Percentiles rank a stretch among this genome's conserved stretches.
phyloP scores from a whole-genome alignment of 2,888 invertebrate genomes.

The Hypolimnas misippus region DNA sequence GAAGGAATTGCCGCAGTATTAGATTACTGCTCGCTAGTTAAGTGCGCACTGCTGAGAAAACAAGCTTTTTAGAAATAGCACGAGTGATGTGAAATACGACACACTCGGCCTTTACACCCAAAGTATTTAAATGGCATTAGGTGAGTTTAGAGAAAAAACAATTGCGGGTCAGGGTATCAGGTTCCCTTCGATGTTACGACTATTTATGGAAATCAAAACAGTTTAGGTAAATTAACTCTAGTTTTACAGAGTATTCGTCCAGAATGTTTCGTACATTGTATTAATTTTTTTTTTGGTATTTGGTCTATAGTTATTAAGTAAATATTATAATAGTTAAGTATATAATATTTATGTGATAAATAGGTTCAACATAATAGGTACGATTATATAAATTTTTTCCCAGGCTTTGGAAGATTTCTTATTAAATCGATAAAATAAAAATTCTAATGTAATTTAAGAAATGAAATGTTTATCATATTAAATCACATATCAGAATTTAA shows the following conservation, averaged over 20 bases:
- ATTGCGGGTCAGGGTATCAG: constrained; percentile 50
- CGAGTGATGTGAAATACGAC: constrained; percentile 64
- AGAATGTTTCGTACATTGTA: not conserved
- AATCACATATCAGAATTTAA: constrained; percentile 35
- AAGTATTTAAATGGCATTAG: constrained; percentile 78
- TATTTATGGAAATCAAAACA: constrained; percentile 11
- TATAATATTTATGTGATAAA: too few relatives aligned
- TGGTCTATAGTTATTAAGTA: not conserved
- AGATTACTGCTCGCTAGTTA: constrained; percentile 75
- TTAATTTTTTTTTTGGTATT: not conserved
- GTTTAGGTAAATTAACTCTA: not conserved
- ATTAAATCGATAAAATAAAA: too few relatives aligned
- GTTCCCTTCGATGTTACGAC: constrained; percentile 46
- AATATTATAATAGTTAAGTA: too few relatives aligned
- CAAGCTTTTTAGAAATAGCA: constrained; percentile 82
- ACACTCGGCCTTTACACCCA: constrained; percentile 73
- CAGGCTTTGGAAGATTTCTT: too few relatives aligned
- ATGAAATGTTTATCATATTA: constrained; percentile 33
- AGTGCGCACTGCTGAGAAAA: constrained; percentile 79
- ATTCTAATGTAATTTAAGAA: too few relatives aligned
- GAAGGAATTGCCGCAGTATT: constrained; percentile 64
- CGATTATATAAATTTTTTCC: too few relatives aligned
- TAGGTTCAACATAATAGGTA: too few relatives aligned
- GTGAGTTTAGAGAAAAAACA: constrained; percentile 77
- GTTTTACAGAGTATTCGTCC: not conserved